These are phyloP conservation scores for Erethizon dorsatum DNA, from an alignment of 2,797 vertebrate species.

Conservation along the genomic window DNA sequence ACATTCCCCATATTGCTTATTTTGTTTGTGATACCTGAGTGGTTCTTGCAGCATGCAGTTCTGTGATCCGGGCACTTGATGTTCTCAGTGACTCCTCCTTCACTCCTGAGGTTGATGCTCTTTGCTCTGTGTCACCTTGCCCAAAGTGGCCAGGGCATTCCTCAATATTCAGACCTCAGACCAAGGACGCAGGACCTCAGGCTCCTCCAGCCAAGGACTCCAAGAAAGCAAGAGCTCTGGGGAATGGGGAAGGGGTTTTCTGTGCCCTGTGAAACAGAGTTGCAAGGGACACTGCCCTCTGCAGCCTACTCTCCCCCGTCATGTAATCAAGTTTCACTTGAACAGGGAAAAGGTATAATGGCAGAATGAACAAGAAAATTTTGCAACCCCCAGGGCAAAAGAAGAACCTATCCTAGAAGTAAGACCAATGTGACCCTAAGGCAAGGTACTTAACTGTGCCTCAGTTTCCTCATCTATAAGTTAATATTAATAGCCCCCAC, in stretches of 20 bases:
- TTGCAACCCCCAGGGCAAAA: background rate
- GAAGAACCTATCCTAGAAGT: background rate
- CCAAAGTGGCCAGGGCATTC: background rate
- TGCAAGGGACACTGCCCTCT: background rate
- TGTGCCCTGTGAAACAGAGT: background rate
- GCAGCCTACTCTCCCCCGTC: background rate
- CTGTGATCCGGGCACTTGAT: background rate
- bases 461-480: conserved; percentile 21
- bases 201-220: background rate
- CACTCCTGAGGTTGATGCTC: background rate
- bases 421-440: background rate
- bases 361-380: conserved; percentile 1
- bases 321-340: background rate
- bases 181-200: background rate
- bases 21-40: background rate
- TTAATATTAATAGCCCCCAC: background rate
- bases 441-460: background rate
- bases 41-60: background rate
- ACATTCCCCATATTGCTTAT: background rate
- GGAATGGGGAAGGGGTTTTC: too few species aligned
- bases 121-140: background rate
- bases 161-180: background rate
- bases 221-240: background rate
- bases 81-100: background rate
- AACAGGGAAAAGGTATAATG: background rate